Conservation (phyloP, 2,797 vertebrate species). For the Mormyrus hasselquistii region DNA sequence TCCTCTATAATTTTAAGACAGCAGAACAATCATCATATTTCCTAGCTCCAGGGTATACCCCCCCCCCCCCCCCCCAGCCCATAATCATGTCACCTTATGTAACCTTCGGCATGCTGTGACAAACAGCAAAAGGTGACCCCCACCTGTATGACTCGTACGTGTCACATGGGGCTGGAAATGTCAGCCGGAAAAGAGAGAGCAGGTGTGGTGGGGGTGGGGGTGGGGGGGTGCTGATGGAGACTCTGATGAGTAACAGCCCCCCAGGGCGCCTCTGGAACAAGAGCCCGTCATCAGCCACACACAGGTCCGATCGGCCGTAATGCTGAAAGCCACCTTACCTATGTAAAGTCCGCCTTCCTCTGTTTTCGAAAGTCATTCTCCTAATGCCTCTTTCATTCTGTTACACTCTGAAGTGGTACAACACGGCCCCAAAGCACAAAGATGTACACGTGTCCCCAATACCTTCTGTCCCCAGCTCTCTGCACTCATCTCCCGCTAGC, state of each 20-base stretch:
- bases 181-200: background rate
- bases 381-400: background rate
- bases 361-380: background rate
- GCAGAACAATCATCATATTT: background rate
- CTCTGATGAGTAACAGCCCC: slow-evolving; percentile 2
- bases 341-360: background rate
- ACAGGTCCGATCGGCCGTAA: background rate
- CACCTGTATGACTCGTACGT: background rate
- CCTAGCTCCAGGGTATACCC: background rate
- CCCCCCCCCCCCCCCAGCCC: background rate
- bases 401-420: background rate
- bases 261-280: background rate
- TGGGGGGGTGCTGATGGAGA: background rate
- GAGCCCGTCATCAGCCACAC: background rate
- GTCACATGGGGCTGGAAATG: background rate
- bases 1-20: background rate
- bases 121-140: background rate
- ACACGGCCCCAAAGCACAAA: background rate
- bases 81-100: background rate
- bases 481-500: background rate
- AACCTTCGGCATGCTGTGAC: background rate
- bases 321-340: background rate
- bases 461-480: background rate
- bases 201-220: background rate
- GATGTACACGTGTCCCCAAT: too few relatives aligned